Conservation (phyloP, 2,797 vertebrate genomes). For the Sandelia bainsii region DNA sequence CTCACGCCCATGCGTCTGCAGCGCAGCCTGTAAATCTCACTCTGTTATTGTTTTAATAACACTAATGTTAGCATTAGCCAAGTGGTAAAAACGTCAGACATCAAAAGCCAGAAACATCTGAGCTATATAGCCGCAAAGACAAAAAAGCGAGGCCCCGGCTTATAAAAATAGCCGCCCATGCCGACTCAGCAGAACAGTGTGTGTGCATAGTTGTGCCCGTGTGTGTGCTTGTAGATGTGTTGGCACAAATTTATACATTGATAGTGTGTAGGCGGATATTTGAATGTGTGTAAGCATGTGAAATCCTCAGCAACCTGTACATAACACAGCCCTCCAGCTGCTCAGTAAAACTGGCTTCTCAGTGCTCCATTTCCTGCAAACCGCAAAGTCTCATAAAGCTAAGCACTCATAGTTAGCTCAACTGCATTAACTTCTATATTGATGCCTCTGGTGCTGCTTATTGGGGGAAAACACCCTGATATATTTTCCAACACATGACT, state of each 20-base stretch:
- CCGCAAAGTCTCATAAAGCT: conserved; percentile 81
- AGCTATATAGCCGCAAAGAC: conserved; percentile 66
- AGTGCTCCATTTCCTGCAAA: conserved; percentile 71
- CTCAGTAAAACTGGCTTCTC: conserved; percentile 70
- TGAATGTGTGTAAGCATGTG: conserved; percentile 53
- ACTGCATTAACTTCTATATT: conserved; percentile 58
- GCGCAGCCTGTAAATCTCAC: conserved; percentile 69
- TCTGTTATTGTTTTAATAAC: conserved; percentile 77
- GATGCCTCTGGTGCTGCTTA: conserved; percentile 67
- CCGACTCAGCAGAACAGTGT: conserved; percentile 74
- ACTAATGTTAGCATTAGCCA: conserved; percentile 73
- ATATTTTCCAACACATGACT: conserved; percentile 74
- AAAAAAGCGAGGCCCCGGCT: conserved; percentile 59
- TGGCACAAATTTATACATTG: conserved; percentile 40
- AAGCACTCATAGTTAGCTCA: conserved; percentile 64
- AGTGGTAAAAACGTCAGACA: conserved; percentile 66
- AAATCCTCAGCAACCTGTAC: conserved; percentile 69
- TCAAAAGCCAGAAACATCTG: conserved; percentile 64
- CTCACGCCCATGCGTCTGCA: conserved; percentile 73
- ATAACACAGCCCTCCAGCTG: conserved; percentile 78
- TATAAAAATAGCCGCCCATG: conserved; percentile 76
- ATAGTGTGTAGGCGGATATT: conserved; percentile 40
- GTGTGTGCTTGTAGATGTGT: conserved; percentile 34
- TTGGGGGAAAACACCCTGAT: conserved; percentile 77
- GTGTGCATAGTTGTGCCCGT: conserved; percentile 4